Percentiles rank a stretch among this genome's conserved stretches.
phyloP scores from a whole-genome alignment of 2,113 vertebrate genomes.

The Notiomystis cincta region DNA sequence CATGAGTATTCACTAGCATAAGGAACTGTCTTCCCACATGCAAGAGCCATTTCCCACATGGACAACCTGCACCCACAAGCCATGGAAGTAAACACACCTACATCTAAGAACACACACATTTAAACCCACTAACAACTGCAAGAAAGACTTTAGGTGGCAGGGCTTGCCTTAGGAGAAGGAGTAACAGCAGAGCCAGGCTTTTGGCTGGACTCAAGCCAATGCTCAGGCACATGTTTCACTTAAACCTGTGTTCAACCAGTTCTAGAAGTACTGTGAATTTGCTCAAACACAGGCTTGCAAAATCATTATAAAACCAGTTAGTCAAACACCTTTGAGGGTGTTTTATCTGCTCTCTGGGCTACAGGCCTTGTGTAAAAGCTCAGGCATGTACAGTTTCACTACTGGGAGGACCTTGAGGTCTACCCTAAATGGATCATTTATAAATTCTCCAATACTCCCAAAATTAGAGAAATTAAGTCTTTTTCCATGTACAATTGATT shows the following conservation, averaged over 20 bases:
- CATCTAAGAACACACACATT: neutral
- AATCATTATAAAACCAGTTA: neutral
- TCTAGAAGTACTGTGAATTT: neutral
- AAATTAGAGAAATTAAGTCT: neutral
- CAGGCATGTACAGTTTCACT: neutral
- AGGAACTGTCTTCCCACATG: neutral
- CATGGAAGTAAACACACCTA: neutral
- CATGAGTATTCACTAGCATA: neutral
- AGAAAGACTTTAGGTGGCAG: neutral
- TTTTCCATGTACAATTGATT: neutral
- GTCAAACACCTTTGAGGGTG: neutral
- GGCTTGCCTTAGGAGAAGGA: neutral
- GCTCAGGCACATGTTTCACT: neutral
- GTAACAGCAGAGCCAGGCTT: neutral
- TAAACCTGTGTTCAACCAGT: neutral
- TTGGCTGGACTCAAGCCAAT: neutral
- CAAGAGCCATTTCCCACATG: neutral
- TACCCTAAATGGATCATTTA: neutral
- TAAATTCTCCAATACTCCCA: neutral
- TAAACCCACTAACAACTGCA: neutral
- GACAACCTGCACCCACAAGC: neutral
- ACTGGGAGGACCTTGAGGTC: neutral
- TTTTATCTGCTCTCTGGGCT: neutral
- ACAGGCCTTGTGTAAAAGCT: neutral
- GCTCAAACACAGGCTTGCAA: neutral